Evolutionary conservation across 30 jellyfish, hydroid and myxozoan genomes (phyloP), one percentile per base, ranked within the genome.

Genomic region (Aurelia sp.): DNA sequence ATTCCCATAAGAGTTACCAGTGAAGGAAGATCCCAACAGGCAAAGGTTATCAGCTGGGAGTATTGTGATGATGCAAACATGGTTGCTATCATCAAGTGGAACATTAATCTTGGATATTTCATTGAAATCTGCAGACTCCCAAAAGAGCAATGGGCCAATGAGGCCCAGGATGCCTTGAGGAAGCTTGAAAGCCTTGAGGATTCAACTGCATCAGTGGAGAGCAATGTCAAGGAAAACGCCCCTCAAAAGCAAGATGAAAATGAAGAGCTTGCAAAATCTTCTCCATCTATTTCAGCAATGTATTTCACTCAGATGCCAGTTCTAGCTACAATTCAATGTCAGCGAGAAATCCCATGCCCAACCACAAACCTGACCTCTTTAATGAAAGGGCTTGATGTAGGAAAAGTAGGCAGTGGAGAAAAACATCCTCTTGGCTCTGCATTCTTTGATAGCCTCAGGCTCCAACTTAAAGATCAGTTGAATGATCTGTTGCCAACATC

Each of bases 401-500:
- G 65, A 59, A 50, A 62, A 68, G 55, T 81, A 40, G 91, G 84
- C 17, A 68, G 80, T 81, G 91, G 91, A 30, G 75, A 67, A 16
- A 81, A 59, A 51, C 80, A 67, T 60, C n/a, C 31, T 4, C 75
- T 81, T 22, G 41, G 70, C 33, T 15, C 84, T 50, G 33, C 80
- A 16, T 81, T 81, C 47, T 81, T 64, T 53, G 71, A 68, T 19
- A 67, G 65, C 27, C 44, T 81, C 16, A 81, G 59, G 67, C 58
- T 13, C 52, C 91, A 81, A 66, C 41, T 64, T 50, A 57, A 41
- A 3, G 50, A n/a, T 16, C 84, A 81, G 60, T 61, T 81, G 38
- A 24, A 53, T 51, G 77, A 55, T 3, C 71, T 67, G 24, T 15
- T 33, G 51, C 55, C 55, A 44, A 13, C 55, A 5, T 44, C 55